Evolutionary conservation across 2,888 invertebrate genomes (phyloP).

Genomic region (Acanthosepion pharaonis): DNA sequence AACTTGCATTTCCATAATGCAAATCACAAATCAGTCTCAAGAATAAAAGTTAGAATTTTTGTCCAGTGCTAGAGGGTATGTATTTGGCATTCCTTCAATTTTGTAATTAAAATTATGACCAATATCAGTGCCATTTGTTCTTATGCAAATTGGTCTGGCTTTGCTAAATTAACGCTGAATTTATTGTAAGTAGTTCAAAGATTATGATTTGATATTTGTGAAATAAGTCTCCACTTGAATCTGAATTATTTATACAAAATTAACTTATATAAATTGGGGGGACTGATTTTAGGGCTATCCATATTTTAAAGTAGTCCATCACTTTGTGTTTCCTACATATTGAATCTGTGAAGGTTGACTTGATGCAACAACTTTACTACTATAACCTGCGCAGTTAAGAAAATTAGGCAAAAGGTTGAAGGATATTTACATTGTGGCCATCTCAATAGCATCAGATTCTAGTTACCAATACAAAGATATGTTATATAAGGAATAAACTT

Average conservation of each 20-base stretch:
- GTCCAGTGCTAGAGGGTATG: background rate
- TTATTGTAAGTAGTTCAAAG: background rate
- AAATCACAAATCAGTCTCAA: background rate
- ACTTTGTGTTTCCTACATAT: too few species aligned
- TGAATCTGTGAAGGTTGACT: too few species aligned
- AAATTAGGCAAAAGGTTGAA: too few species aligned
- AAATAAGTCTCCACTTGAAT: background rate
- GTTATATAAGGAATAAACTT: too few species aligned
- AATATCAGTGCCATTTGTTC: background rate
- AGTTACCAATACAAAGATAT: too few species aligned
- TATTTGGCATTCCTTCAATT: background rate
- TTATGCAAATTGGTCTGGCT: background rate
- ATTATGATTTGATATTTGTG: background rate
- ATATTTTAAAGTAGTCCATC: background rate
- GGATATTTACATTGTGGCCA: too few species aligned
- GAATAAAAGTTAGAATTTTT: background rate
- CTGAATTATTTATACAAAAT: background rate
- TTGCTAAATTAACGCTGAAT: slow-evolving; percentile 8
- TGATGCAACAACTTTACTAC: too few species aligned
- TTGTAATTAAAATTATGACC: slow-evolving; percentile 21
- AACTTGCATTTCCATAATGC: background rate
- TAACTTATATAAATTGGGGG: background rate
- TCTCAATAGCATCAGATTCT: too few species aligned
- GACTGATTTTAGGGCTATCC: background rate
- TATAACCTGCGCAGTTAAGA: too few species aligned